These are phyloP conservation scores for Aricia artaxerxes DNA, from an alignment of 2,888 invertebrate genomes.

Conservation along the genomic window DNA sequence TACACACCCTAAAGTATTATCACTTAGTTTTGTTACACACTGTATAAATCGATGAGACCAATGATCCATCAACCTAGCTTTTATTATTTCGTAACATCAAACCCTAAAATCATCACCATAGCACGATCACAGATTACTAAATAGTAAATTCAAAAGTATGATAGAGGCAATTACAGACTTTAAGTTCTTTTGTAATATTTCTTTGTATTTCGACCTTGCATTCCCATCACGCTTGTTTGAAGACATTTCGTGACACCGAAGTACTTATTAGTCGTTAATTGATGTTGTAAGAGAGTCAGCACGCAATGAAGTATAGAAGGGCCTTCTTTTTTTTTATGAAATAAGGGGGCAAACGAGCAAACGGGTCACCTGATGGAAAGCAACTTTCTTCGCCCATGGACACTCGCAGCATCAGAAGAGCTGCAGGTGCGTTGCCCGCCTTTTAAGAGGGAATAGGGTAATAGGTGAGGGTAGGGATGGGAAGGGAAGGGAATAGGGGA, in stretches of 20 bases:
- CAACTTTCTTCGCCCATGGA: too few relatives aligned
- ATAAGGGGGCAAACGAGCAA: too few relatives aligned
- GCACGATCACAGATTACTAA: not conserved
- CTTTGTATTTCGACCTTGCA: not conserved
- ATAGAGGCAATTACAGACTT: not conserved
- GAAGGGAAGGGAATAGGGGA: too few relatives aligned
- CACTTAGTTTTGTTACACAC: too few relatives aligned
- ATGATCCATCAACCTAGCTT: not conserved
- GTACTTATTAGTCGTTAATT: constrained; percentile 3
- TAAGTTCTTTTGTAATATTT: not conserved
- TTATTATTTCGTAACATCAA: not conserved
- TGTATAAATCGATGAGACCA: too few relatives aligned
- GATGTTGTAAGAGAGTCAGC: constrained; percentile 5
- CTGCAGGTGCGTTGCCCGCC: too few relatives aligned
- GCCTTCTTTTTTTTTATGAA: too few relatives aligned
- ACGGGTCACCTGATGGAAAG: too few relatives aligned
- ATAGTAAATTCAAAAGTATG: not conserved
- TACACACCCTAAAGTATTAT: too few relatives aligned
- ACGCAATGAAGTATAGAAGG: constrained; percentile 5
- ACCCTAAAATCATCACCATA: not conserved
- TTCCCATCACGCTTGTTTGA: constrained; percentile 14
- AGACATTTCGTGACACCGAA: not conserved
- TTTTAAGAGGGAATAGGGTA: too few relatives aligned
- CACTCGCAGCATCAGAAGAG: too few relatives aligned
- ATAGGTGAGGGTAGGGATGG: too few relatives aligned